phyloP scores from a whole-genome alignment of 2,113 vertebrate genomes.

The Theropithecus gelada region DNA sequence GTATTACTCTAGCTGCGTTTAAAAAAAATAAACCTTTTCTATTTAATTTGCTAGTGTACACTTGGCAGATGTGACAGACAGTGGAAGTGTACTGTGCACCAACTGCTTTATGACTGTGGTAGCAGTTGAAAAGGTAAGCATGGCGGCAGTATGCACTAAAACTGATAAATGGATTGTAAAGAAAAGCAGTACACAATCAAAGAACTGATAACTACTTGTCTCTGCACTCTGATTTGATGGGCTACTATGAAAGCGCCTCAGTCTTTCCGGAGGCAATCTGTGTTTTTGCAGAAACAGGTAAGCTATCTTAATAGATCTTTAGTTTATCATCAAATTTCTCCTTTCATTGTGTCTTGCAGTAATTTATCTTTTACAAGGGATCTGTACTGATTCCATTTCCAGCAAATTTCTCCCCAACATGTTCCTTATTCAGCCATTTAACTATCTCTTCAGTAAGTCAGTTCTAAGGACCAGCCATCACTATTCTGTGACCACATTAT shows the following conservation, averaged over 20 bases:
- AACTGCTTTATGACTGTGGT: conserved; percentile 47
- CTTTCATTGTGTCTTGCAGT: background rate
- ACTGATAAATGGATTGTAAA: conserved; percentile 44
- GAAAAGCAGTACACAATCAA: conserved; percentile 13
- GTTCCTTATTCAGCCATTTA: conserved; percentile 41
- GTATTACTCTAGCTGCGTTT: conserved; percentile 19
- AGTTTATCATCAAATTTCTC: conserved; percentile 43
- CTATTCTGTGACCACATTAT: background rate
- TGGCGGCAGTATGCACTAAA: background rate
- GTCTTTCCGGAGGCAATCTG: conserved; percentile 2
- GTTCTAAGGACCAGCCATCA: background rate
- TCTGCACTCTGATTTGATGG: conserved; percentile 57
- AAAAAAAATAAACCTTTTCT: conserved; percentile 52
- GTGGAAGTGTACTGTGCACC: background rate
- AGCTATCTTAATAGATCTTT: conserved; percentile 46
- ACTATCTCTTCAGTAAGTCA: conserved; percentile 39
- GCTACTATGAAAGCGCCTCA: background rate
- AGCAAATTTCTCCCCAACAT: conserved; percentile 51
- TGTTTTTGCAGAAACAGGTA: background rate
- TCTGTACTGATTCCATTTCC: conserved; percentile 16
- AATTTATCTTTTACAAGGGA: conserved; percentile 39
- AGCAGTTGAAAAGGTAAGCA: conserved; percentile 45
- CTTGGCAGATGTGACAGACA: background rate
- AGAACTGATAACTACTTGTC: background rate
- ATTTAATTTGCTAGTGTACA: conserved; percentile 31